Evolutionary conservation across 2,797 vertebrate species (phyloP).

Genomic region (Sebastes nivosus): DNA sequence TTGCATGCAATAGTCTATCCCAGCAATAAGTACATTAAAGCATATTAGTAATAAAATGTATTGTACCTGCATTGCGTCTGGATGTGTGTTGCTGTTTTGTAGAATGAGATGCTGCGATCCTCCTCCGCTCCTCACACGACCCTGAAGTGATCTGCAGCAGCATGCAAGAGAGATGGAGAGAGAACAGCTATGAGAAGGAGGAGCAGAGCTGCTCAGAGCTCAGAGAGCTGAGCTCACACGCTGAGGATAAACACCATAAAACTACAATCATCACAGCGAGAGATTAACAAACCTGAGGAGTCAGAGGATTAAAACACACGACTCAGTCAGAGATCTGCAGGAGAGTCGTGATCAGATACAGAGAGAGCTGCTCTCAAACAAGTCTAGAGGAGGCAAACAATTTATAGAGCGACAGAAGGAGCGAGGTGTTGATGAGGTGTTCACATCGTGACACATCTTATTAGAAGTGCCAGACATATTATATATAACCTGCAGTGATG

Average conservation of each 20-base stretch:
- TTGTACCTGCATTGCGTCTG: slow-evolving; percentile 74
- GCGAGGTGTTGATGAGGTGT: slow-evolving; percentile 20
- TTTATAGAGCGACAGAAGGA: slow-evolving; percentile 33
- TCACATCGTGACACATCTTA: slow-evolving; percentile 50
- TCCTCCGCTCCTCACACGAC: slow-evolving; percentile 30
- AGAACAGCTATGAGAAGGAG: slow-evolving; percentile 24
- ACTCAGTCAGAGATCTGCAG: neutral
- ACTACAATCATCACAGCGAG: neutral
- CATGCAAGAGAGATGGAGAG: slow-evolving; percentile 19
- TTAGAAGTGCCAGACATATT: slow-evolving; percentile 50
- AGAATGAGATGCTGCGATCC: slow-evolving; percentile 11
- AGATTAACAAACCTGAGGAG: neutral
- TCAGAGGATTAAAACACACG: neutral
- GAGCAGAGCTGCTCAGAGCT: slow-evolving; percentile 43
- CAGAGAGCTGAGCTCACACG: neutral
- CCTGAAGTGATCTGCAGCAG: slow-evolving; percentile 40
- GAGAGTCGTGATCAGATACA: neutral
- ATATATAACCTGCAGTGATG: slow-evolving; percentile 24
- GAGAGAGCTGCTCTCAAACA: slow-evolving; percentile 27
- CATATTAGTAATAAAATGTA: neutral
- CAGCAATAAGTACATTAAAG: neutral
- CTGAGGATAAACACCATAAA: neutral
- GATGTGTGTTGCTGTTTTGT: slow-evolving; percentile 16
- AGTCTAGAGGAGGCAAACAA: slow-evolving; percentile 21
- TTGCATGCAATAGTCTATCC: neutral